Evolutionary conservation across 92 coral and sea anemone species (phyloP).

Genomic region (Paragorgia papillata): DNA sequence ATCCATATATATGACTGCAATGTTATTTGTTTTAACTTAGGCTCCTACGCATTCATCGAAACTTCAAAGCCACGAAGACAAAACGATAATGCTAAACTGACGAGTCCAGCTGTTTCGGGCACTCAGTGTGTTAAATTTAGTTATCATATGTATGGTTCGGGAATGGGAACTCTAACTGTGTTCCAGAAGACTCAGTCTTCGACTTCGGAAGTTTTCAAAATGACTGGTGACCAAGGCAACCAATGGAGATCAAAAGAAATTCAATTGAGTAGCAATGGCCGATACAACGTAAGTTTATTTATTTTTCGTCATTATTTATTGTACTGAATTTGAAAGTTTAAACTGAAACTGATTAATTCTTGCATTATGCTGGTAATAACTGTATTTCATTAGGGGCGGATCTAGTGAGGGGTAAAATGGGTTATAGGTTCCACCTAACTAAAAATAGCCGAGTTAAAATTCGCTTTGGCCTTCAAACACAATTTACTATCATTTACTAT

Average conservation of each 20-base stretch:
- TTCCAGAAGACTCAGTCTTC: background rate
- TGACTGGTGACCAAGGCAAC: slow-evolving; percentile 15
- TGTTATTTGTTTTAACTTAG: background rate
- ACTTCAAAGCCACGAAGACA: slow-evolving; percentile 9
- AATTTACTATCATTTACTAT: too few species aligned
- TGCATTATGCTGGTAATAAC: too few species aligned
- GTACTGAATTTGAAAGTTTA: too few species aligned
- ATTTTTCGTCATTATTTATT: too few species aligned
- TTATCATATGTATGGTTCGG: slow-evolving; percentile 24
- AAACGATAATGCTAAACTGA: slow-evolving; percentile 5
- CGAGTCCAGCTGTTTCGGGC: slow-evolving; percentile 6
- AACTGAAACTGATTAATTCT: too few species aligned
- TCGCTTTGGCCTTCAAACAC: too few species aligned
- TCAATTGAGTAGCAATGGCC: background rate
- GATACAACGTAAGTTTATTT: background rate
- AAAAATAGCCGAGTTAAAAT: too few species aligned
- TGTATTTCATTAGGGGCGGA: too few species aligned
- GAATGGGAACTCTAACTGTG: slow-evolving; percentile 8
- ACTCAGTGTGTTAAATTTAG: slow-evolving; percentile 17
- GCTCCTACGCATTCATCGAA: slow-evolving; percentile 14
- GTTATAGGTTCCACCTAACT: too few species aligned
- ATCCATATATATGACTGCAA: too few species aligned
- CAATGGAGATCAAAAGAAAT: slow-evolving; percentile 14
- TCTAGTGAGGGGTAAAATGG: too few species aligned
- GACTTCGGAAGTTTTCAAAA: background rate